Evolutionary conservation across 2,797 vertebrate species (phyloP).

Genomic region (Bovichtus diacanthus): DNA sequence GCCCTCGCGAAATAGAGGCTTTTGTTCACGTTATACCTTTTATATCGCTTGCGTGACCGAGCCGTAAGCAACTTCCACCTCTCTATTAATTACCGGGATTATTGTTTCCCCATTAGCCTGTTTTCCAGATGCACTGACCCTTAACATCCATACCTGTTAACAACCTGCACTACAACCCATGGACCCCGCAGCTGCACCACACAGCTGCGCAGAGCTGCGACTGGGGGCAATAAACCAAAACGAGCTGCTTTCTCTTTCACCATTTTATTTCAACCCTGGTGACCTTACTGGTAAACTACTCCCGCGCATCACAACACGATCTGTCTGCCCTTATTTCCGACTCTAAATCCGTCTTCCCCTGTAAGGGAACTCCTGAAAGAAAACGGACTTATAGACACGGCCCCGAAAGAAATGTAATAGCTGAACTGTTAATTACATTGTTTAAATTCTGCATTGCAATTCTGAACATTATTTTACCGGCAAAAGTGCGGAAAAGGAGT

Average conservation of each 20-base stretch:
- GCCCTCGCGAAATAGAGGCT: too few species aligned
- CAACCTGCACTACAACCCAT: background rate
- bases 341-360: conserved; percentile 3
- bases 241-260: conserved; percentile 7
- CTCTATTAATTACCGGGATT: too few species aligned
- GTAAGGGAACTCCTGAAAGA: conserved; percentile 1
- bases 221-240: conserved; percentile 29
- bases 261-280: conserved; percentile 12
- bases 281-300: conserved; percentile 5
- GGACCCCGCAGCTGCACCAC: conserved; percentile 24
- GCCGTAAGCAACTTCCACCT: too few species aligned
- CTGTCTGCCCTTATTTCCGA: background rate
- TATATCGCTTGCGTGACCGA: too few species aligned
- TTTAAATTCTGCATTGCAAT: conserved; percentile 11
- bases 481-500: background rate
- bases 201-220: conserved; percentile 27
- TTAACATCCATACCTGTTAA: conserved; percentile 19
- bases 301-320: background rate
- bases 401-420: conserved; percentile 2
- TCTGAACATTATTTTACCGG: conserved; percentile 16
- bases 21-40: too few species aligned
- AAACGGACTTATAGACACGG: background rate
- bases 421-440: conserved; percentile 18
- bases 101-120: too few species aligned
- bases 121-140: background rate